Base-by-base conservation (phyloP, 2,888 invertebrate species). In the Coenonympha arcania region DNA sequence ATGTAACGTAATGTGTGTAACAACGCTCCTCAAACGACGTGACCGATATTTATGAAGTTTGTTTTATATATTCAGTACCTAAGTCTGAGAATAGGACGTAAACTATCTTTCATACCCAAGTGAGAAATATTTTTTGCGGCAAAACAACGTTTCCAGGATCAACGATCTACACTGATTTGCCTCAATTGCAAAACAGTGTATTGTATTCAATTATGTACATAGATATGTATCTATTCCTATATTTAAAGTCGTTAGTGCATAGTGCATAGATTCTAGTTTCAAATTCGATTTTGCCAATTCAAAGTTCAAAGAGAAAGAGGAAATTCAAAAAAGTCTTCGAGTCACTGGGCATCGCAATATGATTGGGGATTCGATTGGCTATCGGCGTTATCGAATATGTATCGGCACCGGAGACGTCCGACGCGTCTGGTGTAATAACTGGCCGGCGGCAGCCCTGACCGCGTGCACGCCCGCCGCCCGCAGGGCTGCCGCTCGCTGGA, bases 391-490 rank as follows among this genome's bases (percentile, higher is more conserved):
- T 58, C 57, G 56, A 59, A 54, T 54, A 57, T 59, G 62, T 55
- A 65, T 65, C 58, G 59, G 55, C 57, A 61, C 58, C 56, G 56
- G 58, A 54, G 53, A 57, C 57, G 62, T 55, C 64, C 58, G 60
- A 57, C 56, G 55, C 53, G 56, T 60, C 61, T 62, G 51, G 49
- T 58, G 55, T 62, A 59, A 60, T 64, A 63, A 63, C 62, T 62
- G 59, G 58, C 64, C 57, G 65, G 65, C 57, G 58, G 62, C 61
- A 62, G 56, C 65, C 50, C 55, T 67, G 71, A 79, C 80, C 80
- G 69, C 79, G 72, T 64, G 40, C 64, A 73, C 80, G 75, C 79
- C 79, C 70, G 62, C 63, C 62, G 64, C 68, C 70, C 75, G 66
- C 60, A 69, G 65, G 58, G 65, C 66, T 20, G 31, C 11, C 13